Evolutionary conservation across 2,113 vertebrate species (phyloP).

Genomic region (Amblyornis subalaris): DNA sequence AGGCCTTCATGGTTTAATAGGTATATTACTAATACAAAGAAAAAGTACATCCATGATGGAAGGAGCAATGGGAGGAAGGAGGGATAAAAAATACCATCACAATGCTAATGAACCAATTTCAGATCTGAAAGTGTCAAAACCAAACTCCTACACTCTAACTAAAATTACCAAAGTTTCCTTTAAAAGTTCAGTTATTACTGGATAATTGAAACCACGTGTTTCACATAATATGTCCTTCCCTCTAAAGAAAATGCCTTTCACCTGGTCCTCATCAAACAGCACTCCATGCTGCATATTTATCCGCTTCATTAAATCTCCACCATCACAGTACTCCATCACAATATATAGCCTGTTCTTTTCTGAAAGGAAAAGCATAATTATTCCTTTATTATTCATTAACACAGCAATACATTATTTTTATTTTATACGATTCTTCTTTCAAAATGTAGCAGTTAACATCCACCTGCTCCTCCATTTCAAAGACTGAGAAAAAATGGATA

Average conservation of each 20-base stretch:
- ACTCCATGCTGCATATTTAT: slow-evolving; percentile 83
- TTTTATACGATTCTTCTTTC: not conserved
- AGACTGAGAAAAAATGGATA: not conserved
- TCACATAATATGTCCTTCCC: not conserved
- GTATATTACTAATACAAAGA: not conserved
- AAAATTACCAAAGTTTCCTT: not conserved
- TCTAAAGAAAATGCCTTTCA: slow-evolving; percentile 50
- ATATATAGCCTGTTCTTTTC: slow-evolving; percentile 83
- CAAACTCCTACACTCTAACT: not conserved
- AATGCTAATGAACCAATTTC: not conserved
- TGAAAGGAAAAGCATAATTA: slow-evolving; percentile 55
- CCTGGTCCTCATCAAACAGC: slow-evolving; percentile 85
- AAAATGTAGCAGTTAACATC: not conserved
- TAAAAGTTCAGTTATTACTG: not conserved
- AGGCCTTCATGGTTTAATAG: not conserved
- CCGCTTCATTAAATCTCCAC: slow-evolving; percentile 88
- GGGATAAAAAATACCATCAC: not conserved
- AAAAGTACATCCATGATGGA: not conserved
- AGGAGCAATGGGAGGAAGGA: not conserved
- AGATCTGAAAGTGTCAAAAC: not conserved
- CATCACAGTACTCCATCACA: slow-evolving; percentile 93
- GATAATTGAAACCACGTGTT: not conserved
- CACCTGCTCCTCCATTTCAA: not conserved
- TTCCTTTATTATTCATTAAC: not conserved
- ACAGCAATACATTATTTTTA: not conserved